Conservation (phyloP, 2,888 invertebrate genomes). For the Lithophane ornitopus region DNA sequence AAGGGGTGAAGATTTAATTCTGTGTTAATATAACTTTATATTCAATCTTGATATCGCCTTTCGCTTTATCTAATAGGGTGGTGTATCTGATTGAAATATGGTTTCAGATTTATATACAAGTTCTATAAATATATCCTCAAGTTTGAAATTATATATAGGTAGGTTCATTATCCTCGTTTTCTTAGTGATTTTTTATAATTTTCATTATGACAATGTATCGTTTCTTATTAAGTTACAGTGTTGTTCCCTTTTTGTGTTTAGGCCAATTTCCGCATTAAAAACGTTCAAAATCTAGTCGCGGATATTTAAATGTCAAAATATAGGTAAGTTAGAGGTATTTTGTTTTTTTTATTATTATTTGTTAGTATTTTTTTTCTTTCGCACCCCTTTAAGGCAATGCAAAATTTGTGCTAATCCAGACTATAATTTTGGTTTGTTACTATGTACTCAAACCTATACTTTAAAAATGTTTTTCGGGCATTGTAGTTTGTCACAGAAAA, state of each 20-base stretch:
- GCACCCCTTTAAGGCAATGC: too few species aligned
- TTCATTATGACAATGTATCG: too few species aligned
- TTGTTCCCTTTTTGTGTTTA: too few species aligned
- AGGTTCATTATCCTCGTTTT: not conserved
- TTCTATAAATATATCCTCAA: slow-evolving; percentile 11
- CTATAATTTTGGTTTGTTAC: not conserved
- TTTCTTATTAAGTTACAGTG: too few species aligned
- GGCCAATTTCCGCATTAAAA: too few species aligned
- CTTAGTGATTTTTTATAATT: too few species aligned
- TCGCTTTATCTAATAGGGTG: slow-evolving; percentile 28
- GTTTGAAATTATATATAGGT: not conserved
- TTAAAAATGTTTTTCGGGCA: not conserved
- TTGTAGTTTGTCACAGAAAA: not conserved
- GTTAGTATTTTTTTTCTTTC: too few species aligned
- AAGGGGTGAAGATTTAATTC: slow-evolving; percentile 73
- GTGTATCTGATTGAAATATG: slow-evolving; percentile 33
- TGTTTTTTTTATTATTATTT: too few species aligned
- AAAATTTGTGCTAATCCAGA: too few species aligned
- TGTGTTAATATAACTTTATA: slow-evolving; percentile 53
- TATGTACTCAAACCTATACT: not conserved
- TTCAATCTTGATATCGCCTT: slow-evolving; percentile 38
- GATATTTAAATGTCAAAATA: too few species aligned
- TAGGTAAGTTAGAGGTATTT: too few species aligned
- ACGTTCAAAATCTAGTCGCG: too few species aligned
- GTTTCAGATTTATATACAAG: slow-evolving; percentile 2